Evolutionary conservation across 2,888 invertebrate genomes (phyloP).

Genomic region (Antheraea yamamai): DNA sequence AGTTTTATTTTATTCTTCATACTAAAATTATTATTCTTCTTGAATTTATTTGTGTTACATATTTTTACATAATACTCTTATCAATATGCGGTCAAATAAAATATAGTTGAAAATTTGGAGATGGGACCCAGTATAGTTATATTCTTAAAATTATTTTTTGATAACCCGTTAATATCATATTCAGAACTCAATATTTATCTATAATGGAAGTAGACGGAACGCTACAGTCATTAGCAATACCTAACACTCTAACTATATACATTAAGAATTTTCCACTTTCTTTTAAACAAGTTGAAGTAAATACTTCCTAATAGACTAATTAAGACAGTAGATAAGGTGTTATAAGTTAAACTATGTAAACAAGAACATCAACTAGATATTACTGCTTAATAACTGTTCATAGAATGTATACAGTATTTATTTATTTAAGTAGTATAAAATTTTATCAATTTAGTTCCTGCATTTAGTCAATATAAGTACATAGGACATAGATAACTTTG

Average conservation of each 20-base stretch:
- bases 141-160: not conserved
- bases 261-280: not conserved
- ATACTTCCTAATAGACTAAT: not conserved
- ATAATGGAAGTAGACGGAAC: not conserved
- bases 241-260: not conserved
- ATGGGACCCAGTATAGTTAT: too few relatives aligned
- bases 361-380: not conserved
- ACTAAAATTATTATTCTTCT: not conserved
- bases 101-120: not conserved
- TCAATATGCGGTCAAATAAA: not conserved
- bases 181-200: not conserved
- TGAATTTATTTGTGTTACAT: not conserved
- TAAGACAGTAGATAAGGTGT: not conserved
- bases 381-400: not conserved
- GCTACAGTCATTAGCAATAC: not conserved
- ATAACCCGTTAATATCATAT: not conserved
- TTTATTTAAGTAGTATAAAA: not conserved
- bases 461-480: not conserved
- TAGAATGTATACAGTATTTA: not conserved
- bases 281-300: not conserved
- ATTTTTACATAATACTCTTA: not conserved
- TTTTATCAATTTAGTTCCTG: not conserved
- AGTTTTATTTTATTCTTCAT: not conserved
- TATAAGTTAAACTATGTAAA: not conserved
- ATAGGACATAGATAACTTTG: not conserved